Evolutionary conservation across 2,888 invertebrate genomes (phyloP).

Genomic region (Clusia tigrina): DNA sequence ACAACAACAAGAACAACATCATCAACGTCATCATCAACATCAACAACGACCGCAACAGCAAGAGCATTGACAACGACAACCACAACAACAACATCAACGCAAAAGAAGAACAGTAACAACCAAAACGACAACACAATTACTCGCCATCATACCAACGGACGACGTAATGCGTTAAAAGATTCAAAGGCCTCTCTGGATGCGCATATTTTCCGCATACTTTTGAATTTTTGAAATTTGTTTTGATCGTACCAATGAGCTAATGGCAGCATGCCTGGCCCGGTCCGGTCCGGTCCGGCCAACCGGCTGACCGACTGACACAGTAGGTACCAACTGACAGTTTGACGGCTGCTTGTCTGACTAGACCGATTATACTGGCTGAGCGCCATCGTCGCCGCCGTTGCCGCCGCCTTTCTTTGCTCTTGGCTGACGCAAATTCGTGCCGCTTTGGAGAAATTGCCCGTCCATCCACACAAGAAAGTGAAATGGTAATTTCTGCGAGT

Average conservation of each 20-base stretch:
- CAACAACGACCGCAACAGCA: no score
- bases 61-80: no score
- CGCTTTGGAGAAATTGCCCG: conserved; percentile 16
- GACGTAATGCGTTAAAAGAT: not conserved
- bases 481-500: conserved; percentile 2
- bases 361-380: not conserved
- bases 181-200: not conserved
- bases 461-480: conserved; percentile 20
- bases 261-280: not conserved
- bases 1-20: no score
- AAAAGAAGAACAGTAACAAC: no score
- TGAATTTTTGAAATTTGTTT: not conserved
- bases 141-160: not conserved
- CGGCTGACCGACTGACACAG: conserved; percentile 5
- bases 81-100: no score
- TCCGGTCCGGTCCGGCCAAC: no score
- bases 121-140: no score
- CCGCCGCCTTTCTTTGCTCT: not conserved
- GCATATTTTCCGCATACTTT: conserved; percentile 22
- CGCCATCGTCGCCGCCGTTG: not conserved
- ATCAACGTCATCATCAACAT: no score
- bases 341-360: not conserved
- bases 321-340: conserved; percentile 9
- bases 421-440: not conserved
- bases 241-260: not conserved